Conservation (phyloP, 2,888 invertebrate species). For the Parnassius glacialis region DNA sequence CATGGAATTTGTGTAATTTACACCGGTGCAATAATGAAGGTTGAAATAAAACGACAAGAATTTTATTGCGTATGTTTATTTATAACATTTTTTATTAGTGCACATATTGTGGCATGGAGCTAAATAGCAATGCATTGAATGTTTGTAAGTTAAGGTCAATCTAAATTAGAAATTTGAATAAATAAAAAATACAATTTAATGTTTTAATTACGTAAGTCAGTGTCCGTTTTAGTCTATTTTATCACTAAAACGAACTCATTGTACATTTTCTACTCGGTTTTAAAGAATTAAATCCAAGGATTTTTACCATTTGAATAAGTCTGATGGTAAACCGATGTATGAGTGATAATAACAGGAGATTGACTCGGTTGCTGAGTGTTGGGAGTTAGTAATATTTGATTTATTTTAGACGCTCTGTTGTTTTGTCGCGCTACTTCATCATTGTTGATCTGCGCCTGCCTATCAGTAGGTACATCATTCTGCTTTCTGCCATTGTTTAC, state of each 20-base stretch:
- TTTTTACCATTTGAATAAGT: slow-evolving; percentile 47
- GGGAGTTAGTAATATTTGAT: slow-evolving; percentile 3
- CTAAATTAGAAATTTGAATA: too few relatives aligned
- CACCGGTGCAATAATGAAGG: not conserved
- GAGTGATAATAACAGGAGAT: slow-evolving; percentile 52
- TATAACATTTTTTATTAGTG: not conserved
- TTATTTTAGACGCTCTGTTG: slow-evolving; percentile 11
- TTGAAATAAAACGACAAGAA: slow-evolving; percentile 30
- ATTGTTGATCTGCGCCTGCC: slow-evolving; percentile 12
- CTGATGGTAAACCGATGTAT: slow-evolving; percentile 59
- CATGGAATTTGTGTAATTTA: not conserved
- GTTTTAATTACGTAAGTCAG: too few relatives aligned
- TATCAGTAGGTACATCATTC: slow-evolving; percentile 5
- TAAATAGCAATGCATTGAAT: not conserved
- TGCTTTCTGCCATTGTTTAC: slow-evolving; percentile 55
- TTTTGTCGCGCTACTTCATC: slow-evolving; percentile 5
- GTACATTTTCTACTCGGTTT: not conserved
- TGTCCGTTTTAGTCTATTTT: too few relatives aligned
- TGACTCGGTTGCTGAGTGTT: slow-evolving; percentile 34
- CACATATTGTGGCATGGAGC: slow-evolving; percentile 5
- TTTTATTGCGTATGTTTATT: slow-evolving; percentile 42
- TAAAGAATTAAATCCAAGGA: slow-evolving; percentile 48
- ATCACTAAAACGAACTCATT: too few relatives aligned
- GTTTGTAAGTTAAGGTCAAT: too few relatives aligned
- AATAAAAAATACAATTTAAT: too few relatives aligned